Conservation (phyloP, 2,113 vertebrate genomes). For the Apteryx mantelli region DNA sequence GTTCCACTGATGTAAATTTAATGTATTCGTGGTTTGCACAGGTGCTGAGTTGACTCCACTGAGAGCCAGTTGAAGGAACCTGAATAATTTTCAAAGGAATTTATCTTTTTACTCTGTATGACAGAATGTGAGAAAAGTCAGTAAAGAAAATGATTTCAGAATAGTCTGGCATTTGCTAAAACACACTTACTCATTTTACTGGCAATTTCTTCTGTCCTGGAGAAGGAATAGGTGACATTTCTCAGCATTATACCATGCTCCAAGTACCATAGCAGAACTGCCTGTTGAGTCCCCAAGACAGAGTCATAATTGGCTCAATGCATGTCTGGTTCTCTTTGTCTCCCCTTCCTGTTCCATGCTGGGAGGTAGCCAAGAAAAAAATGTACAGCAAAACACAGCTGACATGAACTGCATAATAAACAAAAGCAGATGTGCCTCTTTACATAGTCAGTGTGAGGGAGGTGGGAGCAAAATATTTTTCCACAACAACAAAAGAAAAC, state of each 20-base stretch:
- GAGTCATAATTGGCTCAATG: not conserved
- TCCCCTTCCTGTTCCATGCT: not conserved
- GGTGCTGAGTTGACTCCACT: not conserved
- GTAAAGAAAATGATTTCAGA: not conserved
- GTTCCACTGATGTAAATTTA: not conserved
- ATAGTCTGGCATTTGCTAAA: constrained; percentile 8
- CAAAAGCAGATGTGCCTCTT: constrained; percentile 36
- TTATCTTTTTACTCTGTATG: not conserved
- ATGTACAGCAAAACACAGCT: constrained; percentile 19
- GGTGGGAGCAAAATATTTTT: not conserved
- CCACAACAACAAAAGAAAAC: not conserved
- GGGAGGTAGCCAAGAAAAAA: constrained; percentile 15
- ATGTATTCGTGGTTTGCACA: not conserved
- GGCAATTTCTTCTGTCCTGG: not conserved
- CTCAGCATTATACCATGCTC: not conserved
- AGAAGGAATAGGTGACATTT: constrained; percentile 15
- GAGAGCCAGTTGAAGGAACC: not conserved
- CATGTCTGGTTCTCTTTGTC: not conserved
- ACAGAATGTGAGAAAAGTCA: not conserved
- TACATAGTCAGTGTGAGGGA: not conserved
- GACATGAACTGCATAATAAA: constrained; percentile 17
- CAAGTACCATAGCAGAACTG: not conserved
- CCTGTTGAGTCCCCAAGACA: not conserved
- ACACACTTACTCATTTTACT: not conserved
- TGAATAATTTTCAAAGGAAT: not conserved